These are phyloP conservation scores for Rhyacophila evoluta DNA, from an alignment of 2,888 invertebrate genomes.

Conservation along the genomic window DNA sequence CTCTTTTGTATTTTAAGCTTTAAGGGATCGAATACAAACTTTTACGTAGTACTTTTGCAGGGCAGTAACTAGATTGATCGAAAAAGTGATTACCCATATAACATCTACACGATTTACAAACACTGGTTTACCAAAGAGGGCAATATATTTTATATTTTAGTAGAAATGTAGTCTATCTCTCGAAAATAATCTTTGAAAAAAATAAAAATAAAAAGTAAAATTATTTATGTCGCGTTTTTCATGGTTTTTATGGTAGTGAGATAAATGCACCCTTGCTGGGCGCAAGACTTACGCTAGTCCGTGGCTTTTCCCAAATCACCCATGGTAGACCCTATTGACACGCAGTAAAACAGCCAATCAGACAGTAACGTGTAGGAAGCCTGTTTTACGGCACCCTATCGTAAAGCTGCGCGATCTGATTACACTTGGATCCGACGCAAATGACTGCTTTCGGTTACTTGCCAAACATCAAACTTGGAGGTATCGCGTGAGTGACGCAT, in stretches of 20 bases:
- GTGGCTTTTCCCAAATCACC: constrained; percentile 18
- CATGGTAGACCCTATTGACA: constrained; percentile 36
- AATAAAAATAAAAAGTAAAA: too few relatives aligned
- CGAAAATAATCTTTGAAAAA: too few relatives aligned
- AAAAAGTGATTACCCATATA: too few relatives aligned
- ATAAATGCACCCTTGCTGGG: background rate
- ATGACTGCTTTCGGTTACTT: constrained; percentile 5
- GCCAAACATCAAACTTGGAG: constrained; percentile 2
- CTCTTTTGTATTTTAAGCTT: too few relatives aligned
- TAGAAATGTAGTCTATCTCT: too few relatives aligned
- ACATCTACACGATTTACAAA: too few relatives aligned
- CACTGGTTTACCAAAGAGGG: too few relatives aligned
- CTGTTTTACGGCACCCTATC: constrained; percentile 24
- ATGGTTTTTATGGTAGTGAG: background rate
- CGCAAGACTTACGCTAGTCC: background rate
- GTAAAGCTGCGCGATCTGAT: constrained; percentile 18
- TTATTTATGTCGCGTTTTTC: background rate
- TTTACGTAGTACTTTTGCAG: too few relatives aligned
- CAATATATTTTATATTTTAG: too few relatives aligned
- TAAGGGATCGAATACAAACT: too few relatives aligned
- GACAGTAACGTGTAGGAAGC: constrained; percentile 18
- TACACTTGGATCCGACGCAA: constrained; percentile 19
- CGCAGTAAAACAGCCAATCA: constrained; percentile 34
- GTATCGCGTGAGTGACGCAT: constrained; percentile 14
- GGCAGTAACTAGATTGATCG: too few relatives aligned